Percentiles rank a stretch among this genome's conserved stretches.
phyloP scores from a whole-genome alignment of 1,140 invertebrate genomes.

The silkworm (Bombyx mori) region ASM3026992v2 NC_085129.1:12572001-12572500 shows the following conservation, averaged over 20 bases:
- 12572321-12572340: too few species aligned
- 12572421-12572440: slow-evolving; percentile 76
- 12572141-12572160: slow-evolving; percentile 75
- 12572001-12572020: slow-evolving; percentile 78
- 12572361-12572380: slow-evolving; percentile 1
- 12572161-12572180: slow-evolving; percentile 78
- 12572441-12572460: slow-evolving; percentile 72
- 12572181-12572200: slow-evolving; percentile 84
- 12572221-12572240: slow-evolving; percentile 73
- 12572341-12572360: neutral
- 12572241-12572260: slow-evolving; percentile 59
- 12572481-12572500: slow-evolving; percentile 81
- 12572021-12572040: slow-evolving; percentile 29
- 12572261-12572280: slow-evolving; percentile 5
- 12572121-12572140: slow-evolving; percentile 61
- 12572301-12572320: too few species aligned
- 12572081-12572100: slow-evolving; percentile 52
- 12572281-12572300: neutral
- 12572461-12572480: slow-evolving; percentile 76
- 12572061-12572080: slow-evolving; percentile 35
- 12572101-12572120: slow-evolving; percentile 52
- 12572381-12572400: neutral
- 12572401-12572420: slow-evolving; percentile 49
- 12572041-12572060: slow-evolving; percentile 28
- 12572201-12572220: slow-evolving; percentile 76